Evolutionary conservation across 1,140 invertebrate genomes (phyloP).

Genomic region (Whitmania pigra): DNA sequence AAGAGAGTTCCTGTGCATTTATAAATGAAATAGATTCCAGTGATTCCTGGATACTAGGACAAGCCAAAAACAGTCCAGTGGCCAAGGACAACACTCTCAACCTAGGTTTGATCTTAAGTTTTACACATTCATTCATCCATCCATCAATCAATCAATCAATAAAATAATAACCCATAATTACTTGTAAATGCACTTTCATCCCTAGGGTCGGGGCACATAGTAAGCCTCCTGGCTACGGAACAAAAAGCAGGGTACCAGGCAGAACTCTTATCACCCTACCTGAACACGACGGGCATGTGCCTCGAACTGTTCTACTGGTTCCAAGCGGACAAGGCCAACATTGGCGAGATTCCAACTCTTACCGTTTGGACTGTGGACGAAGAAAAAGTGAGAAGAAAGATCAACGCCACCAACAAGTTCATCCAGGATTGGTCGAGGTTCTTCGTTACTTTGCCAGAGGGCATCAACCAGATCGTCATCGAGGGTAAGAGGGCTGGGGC

Average conservation of each 20-base stretch:
- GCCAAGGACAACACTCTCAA: not conserved
- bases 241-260: not conserved
- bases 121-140: not conserved
- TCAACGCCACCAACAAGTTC: constrained; percentile 4
- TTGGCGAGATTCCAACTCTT: not conserved
- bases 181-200: no score
- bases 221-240: constrained; percentile 7
- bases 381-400: not conserved
- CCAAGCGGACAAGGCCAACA: not conserved
- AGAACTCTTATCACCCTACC: not conserved
- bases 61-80: not conserved
- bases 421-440: constrained; percentile 4
- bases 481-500: not conserved
- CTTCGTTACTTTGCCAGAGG: constrained; percentile 3
- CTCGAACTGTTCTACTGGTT: constrained; percentile 20
- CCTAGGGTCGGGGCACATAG: constrained; percentile 12
- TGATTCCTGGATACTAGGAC: not conserved
- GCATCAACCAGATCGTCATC: constrained; percentile 16
- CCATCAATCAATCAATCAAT: constrained; percentile 8
- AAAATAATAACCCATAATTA: no score
- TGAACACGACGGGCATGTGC: constrained; percentile 18
- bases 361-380: not conserved
- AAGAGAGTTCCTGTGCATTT: not conserved
- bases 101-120: not conserved
- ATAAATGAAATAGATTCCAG: not conserved